A percentile compares a stretch with the other conserved stretches of the same genome.
These are phyloP conservation scores for Popillia japonica DNA, from an alignment of 1,140 invertebrate genomes.

Conservation along the genomic window DNA sequence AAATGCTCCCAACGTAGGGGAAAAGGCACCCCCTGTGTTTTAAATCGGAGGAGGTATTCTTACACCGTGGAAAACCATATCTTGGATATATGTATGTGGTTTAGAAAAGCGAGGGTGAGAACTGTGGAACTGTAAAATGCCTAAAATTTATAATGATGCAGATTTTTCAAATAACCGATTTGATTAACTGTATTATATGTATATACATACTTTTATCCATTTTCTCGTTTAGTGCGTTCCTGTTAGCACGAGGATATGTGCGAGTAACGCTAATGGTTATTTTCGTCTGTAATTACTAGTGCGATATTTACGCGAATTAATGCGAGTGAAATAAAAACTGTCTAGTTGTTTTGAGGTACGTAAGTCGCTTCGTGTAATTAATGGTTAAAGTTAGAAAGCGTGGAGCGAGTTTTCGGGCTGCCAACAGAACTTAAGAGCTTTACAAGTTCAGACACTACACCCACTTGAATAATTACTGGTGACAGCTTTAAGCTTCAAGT, in stretches of 20 bases:
- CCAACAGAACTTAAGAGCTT: slow-evolving; percentile 55
- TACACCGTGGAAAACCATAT: too few relatives aligned
- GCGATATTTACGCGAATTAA: slow-evolving; percentile 29
- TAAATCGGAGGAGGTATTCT: too few relatives aligned
- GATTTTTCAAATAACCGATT: too few relatives aligned
- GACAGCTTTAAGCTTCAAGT: slow-evolving; percentile 55
- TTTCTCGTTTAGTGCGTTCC: too few relatives aligned
- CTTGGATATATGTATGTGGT: neutral
- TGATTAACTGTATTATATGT: too few relatives aligned
- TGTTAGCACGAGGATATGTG: too few relatives aligned
- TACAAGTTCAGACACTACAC: slow-evolving; percentile 55
- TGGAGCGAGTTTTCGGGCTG: slow-evolving; percentile 47
- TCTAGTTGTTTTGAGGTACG: slow-evolving; percentile 43
- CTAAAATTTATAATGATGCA: neutral
- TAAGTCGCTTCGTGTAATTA: slow-evolving; percentile 55
- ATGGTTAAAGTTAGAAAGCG: slow-evolving; percentile 56
- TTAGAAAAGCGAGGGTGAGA: neutral
- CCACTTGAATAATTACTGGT: slow-evolving; percentile 58
- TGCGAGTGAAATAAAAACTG: slow-evolving; percentile 38
- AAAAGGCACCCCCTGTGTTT: too few relatives aligned
- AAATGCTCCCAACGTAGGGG: too few relatives aligned
- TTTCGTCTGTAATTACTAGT: neutral
- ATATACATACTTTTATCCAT: too few relatives aligned
- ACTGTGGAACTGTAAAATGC: neutral
- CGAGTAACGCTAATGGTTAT: too few relatives aligned